Evolutionary conservation across 2,888 invertebrate species (phyloP).

Genomic region (Dioctria linearis): DNA sequence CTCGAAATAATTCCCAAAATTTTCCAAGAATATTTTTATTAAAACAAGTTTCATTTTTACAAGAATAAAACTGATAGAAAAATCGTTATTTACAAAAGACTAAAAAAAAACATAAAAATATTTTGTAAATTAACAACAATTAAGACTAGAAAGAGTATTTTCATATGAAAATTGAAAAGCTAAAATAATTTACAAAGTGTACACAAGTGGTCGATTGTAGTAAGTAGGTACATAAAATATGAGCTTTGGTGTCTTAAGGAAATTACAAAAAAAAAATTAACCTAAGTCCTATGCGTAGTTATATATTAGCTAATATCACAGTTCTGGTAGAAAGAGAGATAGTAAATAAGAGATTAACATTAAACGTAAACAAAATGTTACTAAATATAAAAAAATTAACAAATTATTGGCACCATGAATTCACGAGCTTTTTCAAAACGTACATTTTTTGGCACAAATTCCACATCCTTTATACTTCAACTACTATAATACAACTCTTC

Average conservation of each 20-base stretch:
- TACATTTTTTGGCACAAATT: slow-evolving; percentile 41
- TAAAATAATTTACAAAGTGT: neutral
- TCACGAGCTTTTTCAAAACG: slow-evolving; percentile 41
- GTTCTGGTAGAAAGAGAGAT: neutral
- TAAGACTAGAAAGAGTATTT: slow-evolving; percentile 4
- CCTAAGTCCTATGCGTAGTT: too few species aligned
- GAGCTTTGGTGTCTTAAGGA: slow-evolving; percentile 23
- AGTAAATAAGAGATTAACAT: neutral
- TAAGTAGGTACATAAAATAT: neutral
- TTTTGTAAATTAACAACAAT: slow-evolving; percentile 1
- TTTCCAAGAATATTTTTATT: too few species aligned
- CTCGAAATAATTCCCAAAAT: too few species aligned
- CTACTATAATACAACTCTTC: neutral
- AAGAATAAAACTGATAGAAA: neutral
- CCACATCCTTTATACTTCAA: neutral
- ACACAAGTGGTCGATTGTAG: neutral
- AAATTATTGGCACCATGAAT: slow-evolving; percentile 52
- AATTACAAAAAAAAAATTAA: neutral
- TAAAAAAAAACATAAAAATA: neutral
- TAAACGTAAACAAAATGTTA: neutral
- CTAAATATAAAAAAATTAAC: neutral
- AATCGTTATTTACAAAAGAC: slow-evolving; percentile 2
- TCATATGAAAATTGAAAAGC: neutral
- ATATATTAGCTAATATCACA: slow-evolving; percentile 9
- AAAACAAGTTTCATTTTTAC: too few species aligned